phyloP scores from a whole-genome alignment of 2,113 vertebrate species.

The Megaceryle maxima region DNA sequence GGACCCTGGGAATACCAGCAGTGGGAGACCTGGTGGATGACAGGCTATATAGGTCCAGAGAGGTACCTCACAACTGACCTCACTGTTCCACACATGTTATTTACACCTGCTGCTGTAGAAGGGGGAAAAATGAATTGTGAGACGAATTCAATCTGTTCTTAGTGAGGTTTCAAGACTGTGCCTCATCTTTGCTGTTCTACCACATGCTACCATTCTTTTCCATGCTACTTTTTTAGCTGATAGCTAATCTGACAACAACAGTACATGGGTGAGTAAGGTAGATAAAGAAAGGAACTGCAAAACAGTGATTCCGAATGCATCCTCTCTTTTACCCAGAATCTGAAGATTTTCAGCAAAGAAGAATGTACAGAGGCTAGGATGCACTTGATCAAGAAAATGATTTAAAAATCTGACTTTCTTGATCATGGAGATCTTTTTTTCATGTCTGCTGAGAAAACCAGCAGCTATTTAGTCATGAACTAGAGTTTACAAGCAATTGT shows the following conservation, averaged over 20 bases:
- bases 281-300: neutral
- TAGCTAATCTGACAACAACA: neutral
- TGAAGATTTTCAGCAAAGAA: neutral
- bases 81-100: too few species aligned
- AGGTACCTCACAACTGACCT: too few species aligned
- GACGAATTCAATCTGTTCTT: too few species aligned
- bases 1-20: too few species aligned
- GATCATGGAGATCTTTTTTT: neutral
- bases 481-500: neutral
- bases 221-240: neutral
- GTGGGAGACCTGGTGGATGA: too few species aligned
- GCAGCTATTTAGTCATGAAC: neutral
- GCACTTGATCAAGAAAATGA: neutral
- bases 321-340: neutral
- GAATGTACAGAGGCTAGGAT: neutral
- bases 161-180: too few species aligned
- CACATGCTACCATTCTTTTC: neutral
- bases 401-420: neutral
- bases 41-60: too few species aligned
- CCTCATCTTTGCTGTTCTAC: too few species aligned
- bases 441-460: neutral
- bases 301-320: neutral
- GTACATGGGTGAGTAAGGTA: neutral
- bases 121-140: too few species aligned
- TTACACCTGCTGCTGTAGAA: too few species aligned